A percentile compares a stretch with the other conserved stretches of the same genome.
Conservation (phyloP, 2,113 vertebrate species). For the Pluvianellus socialis region DNA sequence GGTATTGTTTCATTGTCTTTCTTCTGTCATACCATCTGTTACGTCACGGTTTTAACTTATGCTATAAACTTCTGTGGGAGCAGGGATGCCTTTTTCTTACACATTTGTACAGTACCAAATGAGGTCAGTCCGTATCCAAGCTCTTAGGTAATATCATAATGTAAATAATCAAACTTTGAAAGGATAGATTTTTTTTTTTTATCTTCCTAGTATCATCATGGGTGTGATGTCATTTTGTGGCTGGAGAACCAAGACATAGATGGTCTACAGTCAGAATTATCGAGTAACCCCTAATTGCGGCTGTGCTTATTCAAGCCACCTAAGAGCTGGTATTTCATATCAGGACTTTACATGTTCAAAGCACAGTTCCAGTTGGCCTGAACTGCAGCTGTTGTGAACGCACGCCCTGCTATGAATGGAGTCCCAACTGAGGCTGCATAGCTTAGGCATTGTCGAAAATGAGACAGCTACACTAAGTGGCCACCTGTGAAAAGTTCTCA, state of each 20-base stretch:
- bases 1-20: neutral
- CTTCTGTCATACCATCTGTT: neutral
- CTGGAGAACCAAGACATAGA: neutral
- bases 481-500: slow-evolving; percentile 56
- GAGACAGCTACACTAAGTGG: neutral
- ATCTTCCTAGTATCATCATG: neutral
- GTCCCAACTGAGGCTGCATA: slow-evolving; percentile 14
- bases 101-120: neutral
- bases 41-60: neutral
- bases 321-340: slow-evolving; percentile 22
- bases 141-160: neutral
- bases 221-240: neutral
- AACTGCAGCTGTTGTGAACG: slow-evolving; percentile 44
- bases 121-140: neutral
- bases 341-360: slow-evolving; percentile 32
- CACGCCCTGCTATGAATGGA: neutral
- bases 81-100: neutral
- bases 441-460: slow-evolving; percentile 12
- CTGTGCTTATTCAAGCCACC: neutral
- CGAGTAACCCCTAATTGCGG: neutral
- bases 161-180: neutral
- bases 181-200: neutral
- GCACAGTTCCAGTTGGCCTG: slow-evolving; percentile 29
- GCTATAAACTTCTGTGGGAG: neutral
- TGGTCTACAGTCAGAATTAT: neutral